Percentiles rank a stretch among this genome's conserved stretches.
Evolutionary conservation across 2,113 vertebrate species (phyloP).

Genomic region (Microcebus lehilahytsara): DNA sequence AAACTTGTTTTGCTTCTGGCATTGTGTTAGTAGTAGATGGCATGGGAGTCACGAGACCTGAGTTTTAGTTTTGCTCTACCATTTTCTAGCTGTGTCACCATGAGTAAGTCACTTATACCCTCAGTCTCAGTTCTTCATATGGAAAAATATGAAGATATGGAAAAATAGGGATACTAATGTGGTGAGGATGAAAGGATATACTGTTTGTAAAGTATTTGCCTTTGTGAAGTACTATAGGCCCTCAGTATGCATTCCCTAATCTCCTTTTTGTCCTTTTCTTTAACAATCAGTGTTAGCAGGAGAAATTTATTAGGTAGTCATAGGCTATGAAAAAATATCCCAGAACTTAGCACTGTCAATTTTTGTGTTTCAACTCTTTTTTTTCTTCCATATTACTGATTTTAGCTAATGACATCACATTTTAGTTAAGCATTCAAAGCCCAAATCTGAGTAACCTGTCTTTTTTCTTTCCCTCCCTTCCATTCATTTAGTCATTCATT

Average conservation of each 20-base stretch:
- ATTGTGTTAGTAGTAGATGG: too few species aligned
- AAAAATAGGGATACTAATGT: not conserved
- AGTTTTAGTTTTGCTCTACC: not conserved
- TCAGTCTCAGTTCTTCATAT: not conserved
- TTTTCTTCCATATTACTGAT: not conserved
- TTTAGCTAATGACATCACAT: not conserved
- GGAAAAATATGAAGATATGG: not conserved
- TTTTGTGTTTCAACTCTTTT: not conserved
- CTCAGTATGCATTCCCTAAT: accelerated
- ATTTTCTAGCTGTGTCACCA: not conserved
- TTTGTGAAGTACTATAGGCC: not conserved
- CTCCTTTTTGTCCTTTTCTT: not conserved
- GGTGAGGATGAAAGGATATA: not conserved
- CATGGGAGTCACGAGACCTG: not conserved
- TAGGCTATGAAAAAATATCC: not conserved
- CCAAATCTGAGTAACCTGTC: not conserved
- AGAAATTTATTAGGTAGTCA: not conserved
- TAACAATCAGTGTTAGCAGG: not conserved
- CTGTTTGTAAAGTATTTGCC: not conserved
- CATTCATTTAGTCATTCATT: not conserved
- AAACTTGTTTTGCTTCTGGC: not conserved
- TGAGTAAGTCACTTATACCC: not conserved
- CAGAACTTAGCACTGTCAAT: not conserved
- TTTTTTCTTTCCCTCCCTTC: not conserved
- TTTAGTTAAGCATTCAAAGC: not conserved